phyloP scores from a whole-genome alignment of 2,797 vertebrate species.

The Anguilla obscura region DNA sequence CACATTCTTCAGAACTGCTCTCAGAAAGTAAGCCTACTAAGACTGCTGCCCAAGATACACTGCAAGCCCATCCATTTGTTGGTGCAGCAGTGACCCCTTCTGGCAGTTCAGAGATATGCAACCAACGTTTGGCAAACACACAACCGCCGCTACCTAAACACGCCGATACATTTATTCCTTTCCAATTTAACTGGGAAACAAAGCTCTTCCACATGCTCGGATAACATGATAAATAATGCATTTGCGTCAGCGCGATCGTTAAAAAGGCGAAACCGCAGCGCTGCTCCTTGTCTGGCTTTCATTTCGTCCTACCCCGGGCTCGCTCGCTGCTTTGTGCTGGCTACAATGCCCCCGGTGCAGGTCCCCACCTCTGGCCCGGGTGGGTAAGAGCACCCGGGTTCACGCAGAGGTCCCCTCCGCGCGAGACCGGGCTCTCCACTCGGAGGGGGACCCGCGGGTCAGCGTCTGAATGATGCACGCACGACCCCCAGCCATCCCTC shows the following conservation, averaged over 20 bases:
- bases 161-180: neutral
- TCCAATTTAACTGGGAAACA: neutral
- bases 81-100: constrained; percentile 31
- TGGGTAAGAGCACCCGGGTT: neutral
- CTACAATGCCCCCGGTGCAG: neutral
- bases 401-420: neutral
- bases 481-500: neutral
- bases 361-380: neutral
- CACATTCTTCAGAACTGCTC: neutral
- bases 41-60: neutral
- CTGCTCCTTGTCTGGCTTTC: neutral
- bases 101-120: neutral
- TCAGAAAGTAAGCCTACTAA: neutral
- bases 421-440: neutral
- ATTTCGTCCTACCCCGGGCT: neutral
- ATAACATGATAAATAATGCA: neutral
- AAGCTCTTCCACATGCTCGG: too few species aligned
- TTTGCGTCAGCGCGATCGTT: neutral
- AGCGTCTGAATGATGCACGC: neutral
- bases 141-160: neutral
- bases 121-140: neutral
- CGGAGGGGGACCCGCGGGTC: neutral
- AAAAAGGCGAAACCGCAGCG: neutral
- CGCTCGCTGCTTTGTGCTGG: neutral
- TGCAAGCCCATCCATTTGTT: neutral